phyloP scores from a whole-genome alignment of 2,888 invertebrate genomes.

The Diaprepes abbreviatus region DNA sequence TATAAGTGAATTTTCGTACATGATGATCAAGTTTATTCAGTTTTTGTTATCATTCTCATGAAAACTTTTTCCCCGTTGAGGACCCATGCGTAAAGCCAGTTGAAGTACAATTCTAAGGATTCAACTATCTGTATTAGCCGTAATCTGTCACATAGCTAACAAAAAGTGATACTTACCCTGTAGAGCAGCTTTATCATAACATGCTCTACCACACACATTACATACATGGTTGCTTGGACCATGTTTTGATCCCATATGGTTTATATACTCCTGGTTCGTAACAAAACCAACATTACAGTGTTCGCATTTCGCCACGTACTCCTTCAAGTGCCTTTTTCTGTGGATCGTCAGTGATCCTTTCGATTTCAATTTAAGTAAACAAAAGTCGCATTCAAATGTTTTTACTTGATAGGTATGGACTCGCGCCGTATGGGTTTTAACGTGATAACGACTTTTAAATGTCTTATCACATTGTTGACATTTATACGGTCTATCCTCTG shows the following conservation, averaged over 20 bases:
- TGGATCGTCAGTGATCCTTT: constrained; percentile 67
- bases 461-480: constrained; percentile 65
- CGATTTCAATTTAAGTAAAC: constrained; percentile 70
- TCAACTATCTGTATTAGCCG: no score
- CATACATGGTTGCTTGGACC: constrained; percentile 56
- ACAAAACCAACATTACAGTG: constrained; percentile 58
- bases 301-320: constrained; percentile 70
- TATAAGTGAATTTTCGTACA: no score
- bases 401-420: constrained; percentile 19
- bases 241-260: constrained; percentile 58
- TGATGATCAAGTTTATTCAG: no score
- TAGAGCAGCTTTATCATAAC: constrained; percentile 57
- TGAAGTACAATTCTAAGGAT: no score
- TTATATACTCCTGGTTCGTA: constrained; percentile 58
- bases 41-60: no score
- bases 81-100: no score
- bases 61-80: no score
- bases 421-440: constrained; percentile 46
- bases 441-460: constrained; percentile 57
- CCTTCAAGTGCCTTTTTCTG: constrained; percentile 70
- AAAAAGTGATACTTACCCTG: constrained; percentile 38
- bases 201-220: constrained; percentile 57
- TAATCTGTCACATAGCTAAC: no score
- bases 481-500: constrained; percentile 58
- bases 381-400: constrained; percentile 68